Evolutionary conservation across 2,797 vertebrate species (phyloP).

Genomic region (Chanos chanos): DNA sequence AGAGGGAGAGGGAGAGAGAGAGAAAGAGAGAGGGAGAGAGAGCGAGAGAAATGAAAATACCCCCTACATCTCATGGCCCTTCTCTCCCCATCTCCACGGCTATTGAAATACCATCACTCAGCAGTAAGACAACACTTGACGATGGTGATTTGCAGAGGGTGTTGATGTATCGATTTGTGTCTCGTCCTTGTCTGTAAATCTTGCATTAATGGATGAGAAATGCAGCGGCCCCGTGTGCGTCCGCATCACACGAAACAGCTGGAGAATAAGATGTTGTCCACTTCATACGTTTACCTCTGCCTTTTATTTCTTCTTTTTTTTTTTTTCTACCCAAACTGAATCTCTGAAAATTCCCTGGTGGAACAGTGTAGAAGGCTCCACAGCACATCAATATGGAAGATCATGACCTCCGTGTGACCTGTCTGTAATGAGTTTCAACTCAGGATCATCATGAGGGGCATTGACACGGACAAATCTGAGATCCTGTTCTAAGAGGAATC

Average conservation of each 20-base stretch:
- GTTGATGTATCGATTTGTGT: constrained; percentile 67
- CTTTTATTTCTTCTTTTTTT: constrained; percentile 12
- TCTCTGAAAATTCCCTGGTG: constrained; percentile 27
- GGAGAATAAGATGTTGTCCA: constrained; percentile 43
- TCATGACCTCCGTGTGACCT: constrained; percentile 44
- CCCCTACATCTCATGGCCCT: constrained; percentile 42
- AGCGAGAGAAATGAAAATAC: constrained; percentile 34
- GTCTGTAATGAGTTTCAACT: constrained; percentile 54
- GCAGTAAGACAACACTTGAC: constrained; percentile 56
- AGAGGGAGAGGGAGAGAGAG: background rate
- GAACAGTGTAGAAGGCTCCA: constrained; percentile 23
- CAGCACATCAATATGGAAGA: constrained; percentile 42
- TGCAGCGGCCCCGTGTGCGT: constrained; percentile 61
- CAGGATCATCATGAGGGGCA: constrained; percentile 43
- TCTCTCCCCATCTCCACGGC: constrained; percentile 40
- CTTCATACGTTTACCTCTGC: constrained; percentile 25
- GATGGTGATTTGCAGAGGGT: constrained; percentile 54
- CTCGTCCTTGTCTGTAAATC: constrained; percentile 59
- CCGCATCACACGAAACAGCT: constrained; percentile 51
- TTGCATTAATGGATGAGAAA: constrained; percentile 70
- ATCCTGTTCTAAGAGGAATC: constrained; percentile 31
- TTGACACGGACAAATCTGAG: constrained; percentile 44
- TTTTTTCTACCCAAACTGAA: constrained; percentile 29
- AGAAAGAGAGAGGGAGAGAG: background rate
- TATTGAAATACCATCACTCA: constrained; percentile 54